Evolutionary conservation across 1,140 invertebrate species (phyloP).

Genomic region (Holotrichia oblita): DNA sequence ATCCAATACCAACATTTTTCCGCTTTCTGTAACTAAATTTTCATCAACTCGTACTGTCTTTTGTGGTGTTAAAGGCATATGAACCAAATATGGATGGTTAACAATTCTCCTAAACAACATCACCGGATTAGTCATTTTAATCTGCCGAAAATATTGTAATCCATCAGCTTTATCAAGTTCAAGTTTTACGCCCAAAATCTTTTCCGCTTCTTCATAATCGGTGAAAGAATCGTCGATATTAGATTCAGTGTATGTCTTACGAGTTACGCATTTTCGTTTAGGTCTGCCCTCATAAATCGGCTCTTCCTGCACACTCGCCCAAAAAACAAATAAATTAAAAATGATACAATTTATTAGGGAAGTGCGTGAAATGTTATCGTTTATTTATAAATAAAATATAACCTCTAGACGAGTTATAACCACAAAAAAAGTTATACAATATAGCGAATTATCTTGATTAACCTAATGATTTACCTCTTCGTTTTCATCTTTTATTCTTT

Average conservation of each 20-base stretch:
- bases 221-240: not conserved
- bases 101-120: constrained; percentile 73
- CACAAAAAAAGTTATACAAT: too few species aligned
- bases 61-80: constrained; percentile 57
- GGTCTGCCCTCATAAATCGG: not conserved
- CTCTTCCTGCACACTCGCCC: not conserved
- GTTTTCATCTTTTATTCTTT: constrained; percentile 16
- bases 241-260: constrained; percentile 42
- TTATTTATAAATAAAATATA: too few species aligned
- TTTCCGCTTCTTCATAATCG: not conserved
- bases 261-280: constrained; percentile 44
- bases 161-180: not conserved
- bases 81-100: constrained; percentile 78
- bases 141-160: not conserved
- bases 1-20: constrained; percentile 78
- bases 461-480: constrained; percentile 1
- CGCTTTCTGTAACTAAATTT: constrained; percentile 68
- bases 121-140: constrained; percentile 56
- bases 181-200: constrained; percentile 10
- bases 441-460: too few species aligned
- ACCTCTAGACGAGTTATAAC: too few species aligned
- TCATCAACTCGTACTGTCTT: constrained; percentile 64
- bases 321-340: not conserved
- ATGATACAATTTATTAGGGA: not conserved
- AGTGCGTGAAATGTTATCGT: not conserved